Conservation (phyloP, 2,888 invertebrate genomes). For the Harpalus rufipes region DNA sequence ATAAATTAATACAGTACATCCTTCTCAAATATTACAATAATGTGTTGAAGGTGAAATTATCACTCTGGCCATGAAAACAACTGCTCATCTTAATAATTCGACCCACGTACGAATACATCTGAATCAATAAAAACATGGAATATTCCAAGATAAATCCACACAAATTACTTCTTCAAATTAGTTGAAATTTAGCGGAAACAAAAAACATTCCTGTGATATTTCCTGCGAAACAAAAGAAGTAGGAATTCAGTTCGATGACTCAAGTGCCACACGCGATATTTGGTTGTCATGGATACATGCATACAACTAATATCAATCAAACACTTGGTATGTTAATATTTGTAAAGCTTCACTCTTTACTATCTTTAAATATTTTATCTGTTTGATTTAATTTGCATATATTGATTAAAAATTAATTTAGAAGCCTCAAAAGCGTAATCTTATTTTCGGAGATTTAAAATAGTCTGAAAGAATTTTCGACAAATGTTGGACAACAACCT, state of each 20-base stretch:
- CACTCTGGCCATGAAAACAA: neutral
- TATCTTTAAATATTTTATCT: neutral
- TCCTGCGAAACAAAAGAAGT: slow-evolving; percentile 19
- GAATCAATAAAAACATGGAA: slow-evolving; percentile 13
- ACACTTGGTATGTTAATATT: neutral
- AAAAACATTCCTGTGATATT: slow-evolving; percentile 20
- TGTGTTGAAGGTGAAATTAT: neutral
- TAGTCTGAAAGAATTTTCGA: too few species aligned
- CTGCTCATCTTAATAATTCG: neutral
- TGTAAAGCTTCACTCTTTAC: neutral
- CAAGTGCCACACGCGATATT: slow-evolving; percentile 42
- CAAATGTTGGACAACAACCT: too few species aligned
- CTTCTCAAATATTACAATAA: slow-evolving; percentile 2
- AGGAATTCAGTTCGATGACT: slow-evolving; percentile 44
- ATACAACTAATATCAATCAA: slow-evolving; percentile 2
- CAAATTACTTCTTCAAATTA: slow-evolving; percentile 10
- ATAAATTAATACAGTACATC: neutral
- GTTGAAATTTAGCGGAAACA: slow-evolving; percentile 10
- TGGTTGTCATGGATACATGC: slow-evolving; percentile 10
- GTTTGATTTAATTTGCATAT: neutral
- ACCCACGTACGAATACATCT: neutral
- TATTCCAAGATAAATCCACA: neutral
- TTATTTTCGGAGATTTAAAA: too few species aligned
- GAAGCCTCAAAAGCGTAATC: neutral
- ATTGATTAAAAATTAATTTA: neutral